These are phyloP conservation scores for Microchirus variegatus DNA, from an alignment of 2,797 vertebrate species.

Conservation along the genomic window DNA sequence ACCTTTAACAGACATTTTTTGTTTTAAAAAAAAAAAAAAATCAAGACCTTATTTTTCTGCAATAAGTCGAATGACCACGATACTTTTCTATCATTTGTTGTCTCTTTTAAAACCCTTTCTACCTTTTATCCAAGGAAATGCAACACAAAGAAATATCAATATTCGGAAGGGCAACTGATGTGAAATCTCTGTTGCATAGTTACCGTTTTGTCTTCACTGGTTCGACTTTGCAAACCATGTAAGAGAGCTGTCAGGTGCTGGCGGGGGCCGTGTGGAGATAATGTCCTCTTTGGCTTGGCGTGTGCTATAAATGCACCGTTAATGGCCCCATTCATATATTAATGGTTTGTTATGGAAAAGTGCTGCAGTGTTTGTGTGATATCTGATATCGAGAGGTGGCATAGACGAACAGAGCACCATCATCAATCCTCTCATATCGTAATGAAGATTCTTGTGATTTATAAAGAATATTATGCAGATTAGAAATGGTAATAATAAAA, in stretches of 20 bases:
- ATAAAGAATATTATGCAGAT: no score
- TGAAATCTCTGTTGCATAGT: no score
- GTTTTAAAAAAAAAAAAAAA: conserved; percentile 47
- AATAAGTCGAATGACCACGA: no score
- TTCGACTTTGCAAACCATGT: conserved; percentile 1
- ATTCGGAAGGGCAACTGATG: no score
- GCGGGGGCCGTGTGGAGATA: not conserved
- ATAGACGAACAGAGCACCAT: not conserved
- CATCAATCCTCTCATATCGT: no score
- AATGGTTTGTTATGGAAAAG: not conserved
- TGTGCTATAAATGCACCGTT: not conserved
- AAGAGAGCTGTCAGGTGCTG: not conserved
- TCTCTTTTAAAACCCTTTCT: not conserved
- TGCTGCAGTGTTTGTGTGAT: not conserved
- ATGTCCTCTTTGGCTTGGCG: not conserved
- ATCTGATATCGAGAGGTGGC: not conserved
- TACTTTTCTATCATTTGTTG: not conserved
- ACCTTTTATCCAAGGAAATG: no score
- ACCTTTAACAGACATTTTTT: conserved; percentile 48
- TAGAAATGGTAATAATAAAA: no score
- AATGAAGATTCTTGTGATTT: no score
- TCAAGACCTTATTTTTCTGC: no score
- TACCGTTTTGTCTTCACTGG: not conserved
- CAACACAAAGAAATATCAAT: no score
- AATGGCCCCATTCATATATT: conserved; percentile 4